Evolutionary conservation across 2,888 invertebrate genomes (phyloP).

Genomic region (Acleris emargana): DNA sequence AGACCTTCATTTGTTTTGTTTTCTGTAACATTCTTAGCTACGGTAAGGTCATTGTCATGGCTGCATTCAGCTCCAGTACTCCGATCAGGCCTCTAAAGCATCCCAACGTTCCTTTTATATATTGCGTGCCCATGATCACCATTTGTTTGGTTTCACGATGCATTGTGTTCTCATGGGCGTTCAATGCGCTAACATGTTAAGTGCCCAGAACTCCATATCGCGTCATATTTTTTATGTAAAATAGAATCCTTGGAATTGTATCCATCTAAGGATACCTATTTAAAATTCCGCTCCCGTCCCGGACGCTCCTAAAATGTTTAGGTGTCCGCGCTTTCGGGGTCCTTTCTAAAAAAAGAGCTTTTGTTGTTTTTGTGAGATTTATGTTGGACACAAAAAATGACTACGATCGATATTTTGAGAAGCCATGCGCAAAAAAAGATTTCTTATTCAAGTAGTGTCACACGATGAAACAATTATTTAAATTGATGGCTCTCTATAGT

Average conservation of each 20-base stretch:
- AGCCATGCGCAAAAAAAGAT: constrained; percentile 2
- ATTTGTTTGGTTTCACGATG: no score
- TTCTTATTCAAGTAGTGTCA: constrained; percentile 12
- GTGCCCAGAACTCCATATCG: no score
- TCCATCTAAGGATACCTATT: constrained; percentile 61
- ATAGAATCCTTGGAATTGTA: no score
- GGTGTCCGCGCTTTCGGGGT: constrained; percentile 71
- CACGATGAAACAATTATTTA: constrained; percentile 8
- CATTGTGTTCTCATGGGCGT: no score
- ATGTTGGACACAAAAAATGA: constrained; percentile 38
- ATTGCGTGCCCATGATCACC: no score
- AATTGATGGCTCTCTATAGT: constrained; percentile 9
- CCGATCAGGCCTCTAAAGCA: constrained; percentile 55
- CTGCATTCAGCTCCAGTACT: constrained; percentile 51
- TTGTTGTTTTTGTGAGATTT: constrained; percentile 52
- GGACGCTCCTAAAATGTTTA: constrained; percentile 72
- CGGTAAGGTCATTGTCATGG: constrained; percentile 47
- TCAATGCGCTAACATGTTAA: no score
- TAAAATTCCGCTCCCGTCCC: constrained; percentile 77
- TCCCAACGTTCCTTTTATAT: constrained; percentile 60
- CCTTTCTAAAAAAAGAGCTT: constrained; percentile 49
- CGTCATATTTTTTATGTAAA: no score
- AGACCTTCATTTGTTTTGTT: constrained; percentile 13
- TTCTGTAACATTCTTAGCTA: constrained; percentile 21
- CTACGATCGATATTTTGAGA: constrained; percentile 21